A percentile compares a stretch with the other conserved stretches of the same genome.
phyloP scores from a whole-genome alignment of 2,888 invertebrate species.

The Gibbula magus region DNA sequence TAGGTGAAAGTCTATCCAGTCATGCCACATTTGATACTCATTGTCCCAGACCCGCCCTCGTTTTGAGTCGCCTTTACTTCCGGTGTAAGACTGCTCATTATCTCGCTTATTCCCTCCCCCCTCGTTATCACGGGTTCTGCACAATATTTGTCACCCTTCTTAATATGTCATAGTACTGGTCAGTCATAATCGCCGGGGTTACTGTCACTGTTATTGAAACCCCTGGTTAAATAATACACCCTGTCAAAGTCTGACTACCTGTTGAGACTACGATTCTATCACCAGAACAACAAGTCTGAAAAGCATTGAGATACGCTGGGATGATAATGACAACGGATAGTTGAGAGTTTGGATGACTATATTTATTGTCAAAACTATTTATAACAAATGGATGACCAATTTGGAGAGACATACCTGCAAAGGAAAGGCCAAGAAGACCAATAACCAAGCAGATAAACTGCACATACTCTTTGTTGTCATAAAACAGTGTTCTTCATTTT shows the following conservation, averaged over 20 bases:
- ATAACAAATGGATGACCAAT: no score
- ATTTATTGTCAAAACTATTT: no score
- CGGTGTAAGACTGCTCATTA: neutral
- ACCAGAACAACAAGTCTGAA: no score
- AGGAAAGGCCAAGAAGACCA: no score
- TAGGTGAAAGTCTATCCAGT: neutral
- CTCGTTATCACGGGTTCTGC: neutral
- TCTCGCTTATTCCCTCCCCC: neutral
- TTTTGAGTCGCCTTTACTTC: neutral
- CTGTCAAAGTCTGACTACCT: neutral
- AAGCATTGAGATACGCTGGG: no score
- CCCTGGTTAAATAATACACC: neutral
- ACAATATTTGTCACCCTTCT: neutral
- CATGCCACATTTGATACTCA: neutral
- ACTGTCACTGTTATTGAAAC: neutral
- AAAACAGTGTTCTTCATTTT: no score
- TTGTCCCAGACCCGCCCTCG: neutral
- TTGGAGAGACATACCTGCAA: no score
- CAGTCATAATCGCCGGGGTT: constrained; percentile 1
- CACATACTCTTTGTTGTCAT: no score
- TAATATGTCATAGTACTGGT: neutral
- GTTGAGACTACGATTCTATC: neutral
- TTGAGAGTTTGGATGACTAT: no score
- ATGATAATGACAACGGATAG: no score
- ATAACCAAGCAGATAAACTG: no score